Conservation (phyloP, 2,797 vertebrate genomes). For the Apogon talboti region DNA sequence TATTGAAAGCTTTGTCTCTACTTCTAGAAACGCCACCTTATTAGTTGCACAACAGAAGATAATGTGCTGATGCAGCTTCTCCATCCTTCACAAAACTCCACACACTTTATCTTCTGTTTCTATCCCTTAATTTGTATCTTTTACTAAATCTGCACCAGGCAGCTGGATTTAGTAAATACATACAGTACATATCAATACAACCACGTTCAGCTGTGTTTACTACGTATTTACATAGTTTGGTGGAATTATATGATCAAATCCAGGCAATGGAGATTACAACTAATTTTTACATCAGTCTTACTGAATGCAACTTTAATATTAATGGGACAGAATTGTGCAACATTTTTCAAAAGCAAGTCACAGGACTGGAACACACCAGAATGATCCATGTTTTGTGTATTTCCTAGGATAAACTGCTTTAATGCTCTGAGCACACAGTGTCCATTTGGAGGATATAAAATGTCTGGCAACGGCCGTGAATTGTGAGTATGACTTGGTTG, state of each 20-base stretch:
- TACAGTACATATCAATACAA: conserved; percentile 24
- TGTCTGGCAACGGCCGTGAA: conserved; percentile 99
- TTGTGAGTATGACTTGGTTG: conserved; percentile 89
- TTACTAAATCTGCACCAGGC: conserved; percentile 9
- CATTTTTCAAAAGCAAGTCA: conserved; percentile 40
- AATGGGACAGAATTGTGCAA: conserved; percentile 30
- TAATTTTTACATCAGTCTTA: conserved; percentile 29
- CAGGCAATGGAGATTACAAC: conserved; percentile 20
- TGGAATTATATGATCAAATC: conserved; percentile 38
- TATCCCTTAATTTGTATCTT: background rate
- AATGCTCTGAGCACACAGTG: conserved; percentile 98
- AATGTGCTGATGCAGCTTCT: too few species aligned
- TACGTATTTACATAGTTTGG: conserved; percentile 26
- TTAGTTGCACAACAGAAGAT: too few species aligned
- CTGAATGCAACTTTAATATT: conserved; percentile 28
- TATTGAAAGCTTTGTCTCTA: too few species aligned
- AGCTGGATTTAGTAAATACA: conserved; percentile 17
- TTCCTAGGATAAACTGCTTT: conserved; percentile 97
- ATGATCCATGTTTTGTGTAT: conserved; percentile 76
- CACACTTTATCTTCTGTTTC: background rate
- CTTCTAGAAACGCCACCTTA: too few species aligned
- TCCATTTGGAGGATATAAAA: conserved; percentile 99
- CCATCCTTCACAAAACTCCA: too few species aligned
- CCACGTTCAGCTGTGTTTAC: conserved; percentile 44
- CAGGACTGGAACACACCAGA: conserved; percentile 42